These are phyloP conservation scores for Chaenodraco wilsoni DNA, from an alignment of 2,797 vertebrate genomes.

Conservation along the genomic window DNA sequence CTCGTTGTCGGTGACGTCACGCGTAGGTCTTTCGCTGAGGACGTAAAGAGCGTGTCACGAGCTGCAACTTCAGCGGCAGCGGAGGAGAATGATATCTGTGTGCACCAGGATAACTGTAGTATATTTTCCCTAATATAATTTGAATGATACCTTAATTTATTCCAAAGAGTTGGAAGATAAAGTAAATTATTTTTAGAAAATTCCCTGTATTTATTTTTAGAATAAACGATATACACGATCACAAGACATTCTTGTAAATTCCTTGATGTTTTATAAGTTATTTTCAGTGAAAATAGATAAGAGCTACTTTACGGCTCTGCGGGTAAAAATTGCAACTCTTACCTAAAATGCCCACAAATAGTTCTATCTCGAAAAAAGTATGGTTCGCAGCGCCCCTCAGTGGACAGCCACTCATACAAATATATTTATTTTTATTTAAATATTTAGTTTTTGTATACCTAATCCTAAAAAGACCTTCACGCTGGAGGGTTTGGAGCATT, in stretches of 20 bases:
- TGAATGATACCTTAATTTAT: no score
- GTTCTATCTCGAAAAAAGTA: not conserved
- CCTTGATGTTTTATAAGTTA: not conserved
- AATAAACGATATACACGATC: not conserved
- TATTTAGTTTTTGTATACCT: no score
- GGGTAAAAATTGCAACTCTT: not conserved
- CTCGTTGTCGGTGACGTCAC: constrained; percentile 85
- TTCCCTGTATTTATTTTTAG: not conserved
- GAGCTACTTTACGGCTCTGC: not conserved
- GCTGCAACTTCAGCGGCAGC: constrained; percentile 21
- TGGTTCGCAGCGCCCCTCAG: constrained; percentile 43
- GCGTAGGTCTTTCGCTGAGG: constrained; percentile 70
- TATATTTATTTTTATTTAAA: no score
- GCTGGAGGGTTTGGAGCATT: no score
- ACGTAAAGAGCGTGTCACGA: constrained; percentile 72
- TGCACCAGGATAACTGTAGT: not conserved
- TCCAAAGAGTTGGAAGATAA: not conserved
- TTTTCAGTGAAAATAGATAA: not conserved
- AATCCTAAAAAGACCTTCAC: no score
- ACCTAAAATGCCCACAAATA: not conserved
- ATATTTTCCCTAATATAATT: no score
- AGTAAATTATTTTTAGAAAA: not conserved
- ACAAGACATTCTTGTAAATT: not conserved
- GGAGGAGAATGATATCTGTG: not conserved
- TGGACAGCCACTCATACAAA: constrained; percentile 17